Base-by-base conservation (phyloP, 2,113 vertebrate genomes). In the Seriola dumerili region DNA sequence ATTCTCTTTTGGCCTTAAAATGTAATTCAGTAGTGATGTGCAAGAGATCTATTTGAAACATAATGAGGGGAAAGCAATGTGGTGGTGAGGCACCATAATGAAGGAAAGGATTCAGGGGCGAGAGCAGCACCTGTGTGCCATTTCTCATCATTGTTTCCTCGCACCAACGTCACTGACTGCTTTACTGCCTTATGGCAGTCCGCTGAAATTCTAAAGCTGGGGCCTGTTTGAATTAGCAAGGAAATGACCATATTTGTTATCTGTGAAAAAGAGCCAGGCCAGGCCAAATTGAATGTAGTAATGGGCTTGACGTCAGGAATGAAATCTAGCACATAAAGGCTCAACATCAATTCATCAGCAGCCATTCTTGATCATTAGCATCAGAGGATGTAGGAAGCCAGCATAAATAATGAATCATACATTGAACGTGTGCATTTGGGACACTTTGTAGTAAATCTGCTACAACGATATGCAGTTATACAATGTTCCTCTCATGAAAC, bases 311-410 rank as follows among this genome's bases (percentile, higher is more conserved):
- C 86, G 83, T 90, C 88, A 68, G 86, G 90, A 87, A 85, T 83
- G 87, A 90, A 85, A 25, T 85, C 84, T 90, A 75, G 83, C 88
- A 80, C 85, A 87, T 85, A 86, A 86, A 80, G 76, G 52, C 73
- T 96, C 95, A 93, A 81, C 92, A 94, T 94, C 89, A 88, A 95
- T 96, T 94, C 93, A 95, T 96, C 96, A 94, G 87, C 58, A 89
- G 90, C 82, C 55, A 94, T 95, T 94, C 84, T 73, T 87, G 48
- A 55, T 89, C 83, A 91, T 96, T 95, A 95, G 83, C 83, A 76
- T 85, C 55, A n/a, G 79, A 73, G 42, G 72, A 78, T 58, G 77
- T 48, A 76, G 87, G 80, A 64, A 81, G 62, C 72, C 65, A 21
- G 65, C 66, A 13, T 69, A 52, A 67, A 46, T 76, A 69, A 80